Percentiles rank a stretch among this genome's conserved stretches.
phyloP scores from a whole-genome alignment of 2,113 vertebrate genomes.

The Fukomys damarensis region DNA sequence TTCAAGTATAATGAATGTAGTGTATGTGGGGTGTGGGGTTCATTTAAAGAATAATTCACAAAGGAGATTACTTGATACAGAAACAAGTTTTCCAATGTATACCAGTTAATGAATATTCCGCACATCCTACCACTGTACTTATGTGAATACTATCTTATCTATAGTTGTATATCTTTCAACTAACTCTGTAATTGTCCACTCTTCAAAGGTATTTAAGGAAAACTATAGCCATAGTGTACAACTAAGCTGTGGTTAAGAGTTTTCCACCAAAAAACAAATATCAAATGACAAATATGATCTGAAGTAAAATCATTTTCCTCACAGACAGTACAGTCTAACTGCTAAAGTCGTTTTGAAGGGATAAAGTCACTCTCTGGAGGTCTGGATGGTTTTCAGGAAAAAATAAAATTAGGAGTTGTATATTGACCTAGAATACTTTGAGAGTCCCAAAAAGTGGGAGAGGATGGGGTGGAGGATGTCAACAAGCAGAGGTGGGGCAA shows the following conservation, averaged over 20 bases:
- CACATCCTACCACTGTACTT: neutral
- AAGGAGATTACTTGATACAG: neutral
- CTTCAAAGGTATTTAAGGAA: neutral
- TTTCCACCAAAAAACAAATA: neutral
- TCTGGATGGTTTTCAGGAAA: neutral
- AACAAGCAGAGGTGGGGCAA: neutral
- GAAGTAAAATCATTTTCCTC: neutral
- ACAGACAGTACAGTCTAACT: neutral
- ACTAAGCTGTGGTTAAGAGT: neutral
- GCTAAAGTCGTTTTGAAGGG: neutral
- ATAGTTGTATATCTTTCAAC: neutral
- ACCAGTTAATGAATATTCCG: neutral
- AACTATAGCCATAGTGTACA: neutral
- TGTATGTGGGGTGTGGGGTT: too few species aligned
- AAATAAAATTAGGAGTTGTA: neutral
- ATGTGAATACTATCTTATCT: neutral
- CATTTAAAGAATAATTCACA: neutral
- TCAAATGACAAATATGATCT: neutral
- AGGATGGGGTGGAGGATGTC: rapidly evolving
- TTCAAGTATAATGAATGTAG: too few species aligned
- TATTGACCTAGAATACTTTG: neutral
- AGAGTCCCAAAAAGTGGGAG: neutral
- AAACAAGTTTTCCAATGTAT: neutral
- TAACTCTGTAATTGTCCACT: neutral
- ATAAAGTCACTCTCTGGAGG: neutral